Base-by-base conservation (phyloP, 2,888 invertebrate genomes). In the Oegoconia quadripuncta region DNA sequence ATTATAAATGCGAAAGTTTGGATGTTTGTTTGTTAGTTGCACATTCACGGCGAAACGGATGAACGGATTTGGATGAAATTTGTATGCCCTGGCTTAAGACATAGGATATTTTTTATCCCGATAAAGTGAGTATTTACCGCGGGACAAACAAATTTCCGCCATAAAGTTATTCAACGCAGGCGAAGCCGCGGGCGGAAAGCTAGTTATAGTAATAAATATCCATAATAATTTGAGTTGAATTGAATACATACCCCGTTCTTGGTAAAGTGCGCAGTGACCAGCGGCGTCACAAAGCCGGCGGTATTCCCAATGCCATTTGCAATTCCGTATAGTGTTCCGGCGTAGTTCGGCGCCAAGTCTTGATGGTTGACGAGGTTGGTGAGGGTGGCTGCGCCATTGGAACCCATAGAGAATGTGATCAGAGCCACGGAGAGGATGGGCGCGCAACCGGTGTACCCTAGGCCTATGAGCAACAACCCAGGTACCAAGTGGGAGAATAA, bases 281-380 rank as follows among this genome's bases (percentile, higher is more conserved):
- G 69, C 0, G 94, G 93, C 1, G 93, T 91, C 17, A 94, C 90
- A 52, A 94, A 92, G 1, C 93, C 93, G 13, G 93, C 90, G 0
- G 91, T 90, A 33, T 91, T 91, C 12, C 93, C 94, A 13, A 94
- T 76, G 34, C 92, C 92, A 54, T 94, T 94, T 27, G 93, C 93
- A 1, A 93, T 91, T 0, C 94, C 94, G 45, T 94, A 94, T 18
- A 94, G 59, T 0, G 93, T 92, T 1, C 93, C 94, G 0, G 94
- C 94, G 60, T 89, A 94, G 70, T 93, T 94, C 0, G 94, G 94
- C 0, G 94, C 92, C 44, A 94, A 73, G 70, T 94, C 94, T 64
- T 94, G 94, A 25, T 92, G 87, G 52, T 91, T 91, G 46, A 90
- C 90, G 47, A 91, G 67, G 60, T 91, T 91, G 2, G 91, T 89